Conservation (phyloP, 2,888 invertebrate genomes). For the Drosophila algonquin region DNA sequence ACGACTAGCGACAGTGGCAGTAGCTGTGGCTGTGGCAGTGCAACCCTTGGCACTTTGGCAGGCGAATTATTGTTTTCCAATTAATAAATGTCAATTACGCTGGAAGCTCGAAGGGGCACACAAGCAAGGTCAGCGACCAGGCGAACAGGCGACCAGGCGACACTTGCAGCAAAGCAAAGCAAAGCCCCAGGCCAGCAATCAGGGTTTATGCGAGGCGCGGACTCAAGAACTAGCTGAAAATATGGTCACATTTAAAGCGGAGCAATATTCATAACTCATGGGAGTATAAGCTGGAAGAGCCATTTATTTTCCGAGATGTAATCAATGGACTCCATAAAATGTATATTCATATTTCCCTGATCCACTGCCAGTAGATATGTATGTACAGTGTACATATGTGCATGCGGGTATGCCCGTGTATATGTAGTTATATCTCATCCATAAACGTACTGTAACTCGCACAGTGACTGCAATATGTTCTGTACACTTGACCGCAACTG, state of each 20-base stretch:
- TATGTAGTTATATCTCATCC: constrained; percentile 26
- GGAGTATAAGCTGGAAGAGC: not conserved
- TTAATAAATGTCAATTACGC: constrained; percentile 79
- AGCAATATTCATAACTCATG: not conserved
- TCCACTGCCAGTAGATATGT: not conserved
- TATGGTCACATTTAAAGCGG: constrained; percentile 1
- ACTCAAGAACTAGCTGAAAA: not conserved
- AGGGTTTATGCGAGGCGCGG: constrained; percentile 24
- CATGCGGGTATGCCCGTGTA: not conserved
- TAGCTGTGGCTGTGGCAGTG: constrained; percentile 9
- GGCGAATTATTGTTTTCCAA: constrained; percentile 78
- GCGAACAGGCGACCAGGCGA: not conserved
- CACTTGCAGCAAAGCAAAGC: constrained; percentile 6
- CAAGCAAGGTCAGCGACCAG: constrained; percentile 38
- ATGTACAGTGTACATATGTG: not conserved
- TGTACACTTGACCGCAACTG: constrained; percentile 66
- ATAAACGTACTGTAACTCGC: constrained; percentile 35
- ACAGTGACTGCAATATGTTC: constrained; percentile 64
- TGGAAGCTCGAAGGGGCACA: constrained; percentile 50
- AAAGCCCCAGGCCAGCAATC: not conserved
- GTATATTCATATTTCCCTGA: constrained; percentile 17
- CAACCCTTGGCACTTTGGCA: constrained; percentile 58
- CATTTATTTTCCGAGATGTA: not conserved
- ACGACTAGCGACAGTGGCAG: constrained; percentile 6
- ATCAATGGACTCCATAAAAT: not conserved